phyloP scores from a whole-genome alignment of 2,113 vertebrate species.

The Brachypteracias leptosomus region DNA sequence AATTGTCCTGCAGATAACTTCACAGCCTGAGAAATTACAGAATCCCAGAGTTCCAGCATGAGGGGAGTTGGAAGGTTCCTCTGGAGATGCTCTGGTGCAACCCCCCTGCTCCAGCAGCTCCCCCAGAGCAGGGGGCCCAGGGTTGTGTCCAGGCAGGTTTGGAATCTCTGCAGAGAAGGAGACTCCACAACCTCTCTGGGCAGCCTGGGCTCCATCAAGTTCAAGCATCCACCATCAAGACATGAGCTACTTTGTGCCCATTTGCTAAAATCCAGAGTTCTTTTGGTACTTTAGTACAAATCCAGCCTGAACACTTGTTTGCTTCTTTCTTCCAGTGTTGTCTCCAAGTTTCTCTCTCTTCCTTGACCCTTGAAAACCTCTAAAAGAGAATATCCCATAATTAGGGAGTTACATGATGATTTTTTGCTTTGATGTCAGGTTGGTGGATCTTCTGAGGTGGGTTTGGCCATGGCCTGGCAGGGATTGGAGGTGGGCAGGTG shows the following conservation, averaged over 20 bases:
- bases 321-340: background rate
- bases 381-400: background rate
- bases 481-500: background rate
- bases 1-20: background rate
- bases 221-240: background rate
- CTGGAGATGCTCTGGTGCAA: background rate
- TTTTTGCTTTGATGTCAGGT: background rate
- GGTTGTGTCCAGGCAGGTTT: no score
- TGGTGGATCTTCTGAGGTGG: background rate
- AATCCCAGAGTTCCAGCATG: background rate
- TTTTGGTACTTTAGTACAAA: background rate
- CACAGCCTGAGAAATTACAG: background rate
- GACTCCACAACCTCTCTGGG: background rate
- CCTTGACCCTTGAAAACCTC: background rate
- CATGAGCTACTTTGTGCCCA: background rate
- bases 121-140: no score
- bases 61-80: background rate
- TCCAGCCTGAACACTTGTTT: background rate
- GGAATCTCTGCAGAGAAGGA: no score
- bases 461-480: background rate
- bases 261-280: background rate
- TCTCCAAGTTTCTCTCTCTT: background rate
- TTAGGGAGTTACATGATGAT: background rate
- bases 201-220: background rate
- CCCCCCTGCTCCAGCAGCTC: no score